Conservation (phyloP, 2,797 vertebrate genomes). For the Pseudocheirus occidentalis region DNA sequence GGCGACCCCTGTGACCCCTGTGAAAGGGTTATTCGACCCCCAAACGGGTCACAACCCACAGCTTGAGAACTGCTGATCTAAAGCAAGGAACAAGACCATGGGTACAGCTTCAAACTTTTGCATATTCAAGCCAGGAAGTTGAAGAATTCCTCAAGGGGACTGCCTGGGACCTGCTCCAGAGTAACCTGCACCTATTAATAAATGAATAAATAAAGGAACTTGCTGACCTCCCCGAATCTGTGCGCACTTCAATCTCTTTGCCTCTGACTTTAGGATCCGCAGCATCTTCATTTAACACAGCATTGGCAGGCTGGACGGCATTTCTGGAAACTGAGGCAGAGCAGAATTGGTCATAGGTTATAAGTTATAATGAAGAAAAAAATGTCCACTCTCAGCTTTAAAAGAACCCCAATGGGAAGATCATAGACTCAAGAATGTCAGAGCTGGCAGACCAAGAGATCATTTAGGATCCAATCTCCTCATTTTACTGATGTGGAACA, state of each 20-base stretch:
- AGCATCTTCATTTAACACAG: not conserved
- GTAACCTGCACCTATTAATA: not conserved
- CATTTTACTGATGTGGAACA: not conserved
- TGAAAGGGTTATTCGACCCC: too few species aligned
- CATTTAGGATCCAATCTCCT: not conserved
- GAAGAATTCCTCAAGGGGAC: not conserved
- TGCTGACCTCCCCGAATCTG: slow-evolving; percentile 48
- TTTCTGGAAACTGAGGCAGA: slow-evolving; percentile 31
- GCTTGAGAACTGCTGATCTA: not conserved
- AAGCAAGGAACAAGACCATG: not conserved
- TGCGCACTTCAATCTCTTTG: not conserved
- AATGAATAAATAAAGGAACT: too few species aligned
- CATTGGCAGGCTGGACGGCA: not conserved
- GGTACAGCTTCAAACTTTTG: not conserved
- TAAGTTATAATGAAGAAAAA: not conserved
- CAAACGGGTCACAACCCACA: too few species aligned
- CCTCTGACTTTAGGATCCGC: not conserved
- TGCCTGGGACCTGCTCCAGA: not conserved
- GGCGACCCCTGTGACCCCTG: too few species aligned
- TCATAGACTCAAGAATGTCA: not conserved
- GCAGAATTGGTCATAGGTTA: not conserved
- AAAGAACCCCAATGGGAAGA: not conserved
- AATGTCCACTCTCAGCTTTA: not conserved
- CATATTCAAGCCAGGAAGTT: not conserved
- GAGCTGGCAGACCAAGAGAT: not conserved